phyloP scores from a whole-genome alignment of 2,113 vertebrate species.

The Anseranas semipalmata region DNA sequence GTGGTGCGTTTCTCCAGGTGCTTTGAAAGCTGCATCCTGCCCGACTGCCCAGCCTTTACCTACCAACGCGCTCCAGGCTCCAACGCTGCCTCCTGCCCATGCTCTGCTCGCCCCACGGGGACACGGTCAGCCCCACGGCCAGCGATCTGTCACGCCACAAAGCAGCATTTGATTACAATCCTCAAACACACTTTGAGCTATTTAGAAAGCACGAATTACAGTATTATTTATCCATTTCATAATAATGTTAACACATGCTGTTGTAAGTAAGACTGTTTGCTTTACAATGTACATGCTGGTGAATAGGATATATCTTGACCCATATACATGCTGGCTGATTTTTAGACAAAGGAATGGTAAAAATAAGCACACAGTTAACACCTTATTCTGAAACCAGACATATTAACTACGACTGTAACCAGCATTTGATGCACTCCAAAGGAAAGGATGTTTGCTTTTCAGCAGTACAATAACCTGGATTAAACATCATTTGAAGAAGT shows the following conservation, averaged over 20 bases:
- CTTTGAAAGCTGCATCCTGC: not conserved
- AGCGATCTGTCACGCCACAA: not conserved
- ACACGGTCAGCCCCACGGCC: rapidly evolving
- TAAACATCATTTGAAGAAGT: not conserved
- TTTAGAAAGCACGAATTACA: not conserved
- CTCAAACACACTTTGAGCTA: not conserved
- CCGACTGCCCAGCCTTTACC: not conserved
- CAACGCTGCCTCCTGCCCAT: not conserved
- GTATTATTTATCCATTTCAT: not conserved
- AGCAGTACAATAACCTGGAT: not conserved
- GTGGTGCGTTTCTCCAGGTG: not conserved
- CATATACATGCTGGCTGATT: not conserved
- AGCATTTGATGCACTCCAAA: not conserved
- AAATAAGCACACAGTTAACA: not conserved
- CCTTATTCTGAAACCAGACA: not conserved
- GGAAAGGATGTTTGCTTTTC: not conserved
- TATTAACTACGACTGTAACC: not conserved
- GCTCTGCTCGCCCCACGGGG: not conserved
- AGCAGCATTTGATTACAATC: not conserved
- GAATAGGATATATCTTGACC: not conserved
- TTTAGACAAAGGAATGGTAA: not conserved
- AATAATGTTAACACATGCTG: not conserved
- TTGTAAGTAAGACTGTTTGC: not conserved
- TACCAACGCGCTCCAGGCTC: not conserved
- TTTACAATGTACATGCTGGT: not conserved